A percentile compares a stretch with the other conserved stretches of the same genome.
phyloP scores from a whole-genome alignment of 2,888 invertebrate species.

The Anorthoa munda region DNA sequence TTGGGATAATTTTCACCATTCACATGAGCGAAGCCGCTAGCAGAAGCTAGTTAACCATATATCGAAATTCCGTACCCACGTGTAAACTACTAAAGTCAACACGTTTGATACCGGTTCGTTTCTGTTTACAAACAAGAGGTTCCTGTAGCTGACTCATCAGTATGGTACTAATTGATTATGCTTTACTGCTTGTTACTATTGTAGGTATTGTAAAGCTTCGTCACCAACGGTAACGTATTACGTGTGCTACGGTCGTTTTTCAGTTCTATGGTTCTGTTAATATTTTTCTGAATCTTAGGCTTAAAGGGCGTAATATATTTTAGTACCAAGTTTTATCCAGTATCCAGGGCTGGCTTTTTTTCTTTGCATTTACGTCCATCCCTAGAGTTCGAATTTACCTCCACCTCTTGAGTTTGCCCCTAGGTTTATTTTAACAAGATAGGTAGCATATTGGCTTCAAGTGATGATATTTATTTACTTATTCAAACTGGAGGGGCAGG shows the following conservation, averaged over 20 bases:
- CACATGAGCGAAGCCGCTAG: too few relatives aligned
- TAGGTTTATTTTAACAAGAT: too few relatives aligned
- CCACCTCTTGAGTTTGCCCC: too few relatives aligned
- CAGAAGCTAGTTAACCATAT: too few relatives aligned
- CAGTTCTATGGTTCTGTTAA: not conserved
- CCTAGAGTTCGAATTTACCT: too few relatives aligned
- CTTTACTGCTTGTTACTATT: conserved; percentile 9
- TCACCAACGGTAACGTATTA: conserved; percentile 14
- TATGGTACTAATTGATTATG: conserved; percentile 21
- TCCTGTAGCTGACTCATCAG: conserved; percentile 46
- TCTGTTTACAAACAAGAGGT: conserved; percentile 37
- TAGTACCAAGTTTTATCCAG: not conserved
- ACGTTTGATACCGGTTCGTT: conserved; percentile 33
- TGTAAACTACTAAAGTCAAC: conserved; percentile 11
- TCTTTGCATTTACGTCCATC: not conserved
- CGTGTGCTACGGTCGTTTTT: not conserved
- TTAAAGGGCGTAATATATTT: not conserved
- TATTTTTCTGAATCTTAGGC: not conserved
- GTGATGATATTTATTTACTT: too few relatives aligned
- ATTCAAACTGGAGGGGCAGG: too few relatives aligned
- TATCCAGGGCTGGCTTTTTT: not conserved
- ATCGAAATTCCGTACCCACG: not conserved
- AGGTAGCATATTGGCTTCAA: too few relatives aligned
- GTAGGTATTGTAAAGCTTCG: not conserved
- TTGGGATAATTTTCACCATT: too few relatives aligned